Evolutionary conservation across 92 coral and sea anemone species (phyloP).

Genomic region (Epizoanthus stellaris): DNA sequence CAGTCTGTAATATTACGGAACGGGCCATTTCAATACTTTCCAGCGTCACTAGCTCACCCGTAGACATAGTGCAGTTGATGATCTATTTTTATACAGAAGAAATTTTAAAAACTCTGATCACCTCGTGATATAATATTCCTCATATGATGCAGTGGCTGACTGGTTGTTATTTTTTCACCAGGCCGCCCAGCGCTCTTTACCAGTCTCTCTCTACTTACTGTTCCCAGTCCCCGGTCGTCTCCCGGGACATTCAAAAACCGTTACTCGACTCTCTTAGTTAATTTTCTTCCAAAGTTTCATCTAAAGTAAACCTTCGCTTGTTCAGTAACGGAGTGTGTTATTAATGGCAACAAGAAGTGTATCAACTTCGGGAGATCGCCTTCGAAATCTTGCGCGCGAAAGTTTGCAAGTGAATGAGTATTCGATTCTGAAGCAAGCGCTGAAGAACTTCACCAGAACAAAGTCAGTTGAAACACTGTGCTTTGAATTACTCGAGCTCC

Average conservation of each 20-base stretch:
- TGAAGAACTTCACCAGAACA: conserved; percentile 59
- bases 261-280: not conserved
- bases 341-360: conserved; percentile 11
- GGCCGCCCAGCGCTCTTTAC: not conserved
- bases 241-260: conserved; percentile 22
- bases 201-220: not conserved
- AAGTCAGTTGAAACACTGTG: conserved; percentile 56
- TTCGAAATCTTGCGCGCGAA: conserved; percentile 51
- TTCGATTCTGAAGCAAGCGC: conserved; percentile 47
- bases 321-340: not conserved
- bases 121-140: too few species aligned
- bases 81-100: not conserved
- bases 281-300: not conserved
- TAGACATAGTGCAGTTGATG: not conserved
- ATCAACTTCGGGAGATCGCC: conserved; percentile 20
- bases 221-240: not conserved
- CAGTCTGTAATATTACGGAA: conserved; percentile 51
- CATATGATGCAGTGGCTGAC: too few species aligned
- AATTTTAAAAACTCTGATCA: too few species aligned
- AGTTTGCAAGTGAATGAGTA: conserved; percentile 50
- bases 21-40: conserved; percentile 55
- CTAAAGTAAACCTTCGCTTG: not conserved
- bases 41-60: conserved; percentile 45
- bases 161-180: not conserved
- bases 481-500: conserved; percentile 50